These are phyloP conservation scores for Sinocyclocheilus grahami DNA, from an alignment of 2,113 vertebrate species.

Conservation along the genomic window DNA sequence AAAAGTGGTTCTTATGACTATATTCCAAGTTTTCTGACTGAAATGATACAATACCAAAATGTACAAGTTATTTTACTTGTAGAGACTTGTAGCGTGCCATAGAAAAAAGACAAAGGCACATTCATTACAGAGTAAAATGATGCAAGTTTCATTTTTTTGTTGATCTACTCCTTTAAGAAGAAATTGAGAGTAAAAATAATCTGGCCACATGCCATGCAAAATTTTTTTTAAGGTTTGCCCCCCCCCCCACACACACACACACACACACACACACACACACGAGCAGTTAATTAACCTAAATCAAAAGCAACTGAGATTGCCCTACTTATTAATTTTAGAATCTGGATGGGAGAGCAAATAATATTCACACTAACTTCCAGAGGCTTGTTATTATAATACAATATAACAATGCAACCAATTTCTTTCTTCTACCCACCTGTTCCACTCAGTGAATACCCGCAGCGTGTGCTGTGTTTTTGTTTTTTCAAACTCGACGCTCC, in stretches of 20 bases:
- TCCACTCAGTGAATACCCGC: not conserved
- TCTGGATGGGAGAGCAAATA: not conserved
- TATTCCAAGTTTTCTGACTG: not conserved
- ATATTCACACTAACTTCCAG: not conserved
- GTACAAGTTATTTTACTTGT: not conserved
- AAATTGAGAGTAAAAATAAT: not conserved
- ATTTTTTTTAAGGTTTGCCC: too few relatives aligned
- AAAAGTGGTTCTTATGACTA: not conserved
- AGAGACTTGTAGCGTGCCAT: not conserved
- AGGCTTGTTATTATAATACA: not conserved
- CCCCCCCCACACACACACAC: not conserved
- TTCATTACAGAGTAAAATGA: not conserved
- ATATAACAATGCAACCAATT: not conserved
- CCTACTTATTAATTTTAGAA: slow-evolving; percentile 35
- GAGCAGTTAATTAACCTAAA: slow-evolving; percentile 25
- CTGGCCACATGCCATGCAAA: not conserved
- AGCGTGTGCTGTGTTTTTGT: not conserved
- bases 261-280: not conserved
- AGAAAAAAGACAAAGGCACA: not conserved
- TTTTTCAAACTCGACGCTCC: not conserved
- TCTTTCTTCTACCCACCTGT: not conserved
- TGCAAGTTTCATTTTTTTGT: too few relatives aligned
- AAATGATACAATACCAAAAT: not conserved
- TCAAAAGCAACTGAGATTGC: slow-evolving; percentile 4
- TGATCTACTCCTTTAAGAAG: not conserved